These are phyloP conservation scores for Hydractinia symbiolongicarpus DNA, from an alignment of 30 jellyfish, hydroid and myxozoan genomes.

Conservation along the genomic window DNA sequence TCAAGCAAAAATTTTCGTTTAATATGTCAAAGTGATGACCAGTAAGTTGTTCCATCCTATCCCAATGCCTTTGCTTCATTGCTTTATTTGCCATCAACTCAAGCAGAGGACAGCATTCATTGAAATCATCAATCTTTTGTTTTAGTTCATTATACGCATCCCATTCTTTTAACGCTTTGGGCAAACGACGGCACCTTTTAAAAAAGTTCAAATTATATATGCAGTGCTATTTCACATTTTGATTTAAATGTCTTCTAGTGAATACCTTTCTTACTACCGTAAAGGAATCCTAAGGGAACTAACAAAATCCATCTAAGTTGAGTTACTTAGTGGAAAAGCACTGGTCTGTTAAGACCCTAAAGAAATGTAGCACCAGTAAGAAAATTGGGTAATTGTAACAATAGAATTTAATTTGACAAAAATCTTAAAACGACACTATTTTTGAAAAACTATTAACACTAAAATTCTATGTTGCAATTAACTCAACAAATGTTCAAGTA, in stretches of 20 bases:
- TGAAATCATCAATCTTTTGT: constrained; percentile 88
- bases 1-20: constrained; percentile 75
- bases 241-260: background rate
- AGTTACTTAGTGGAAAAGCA: too few relatives aligned
- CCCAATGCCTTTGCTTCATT: constrained; percentile 94
- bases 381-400: too few relatives aligned
- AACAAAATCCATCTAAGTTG: too few relatives aligned
- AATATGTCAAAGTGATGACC: constrained; percentile 84
- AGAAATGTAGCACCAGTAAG: too few relatives aligned
- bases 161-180: constrained; percentile 97
- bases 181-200: constrained; percentile 87
- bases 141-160: constrained; percentile 85
- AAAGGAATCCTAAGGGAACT: too few relatives aligned
- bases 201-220: background rate
- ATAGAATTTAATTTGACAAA: too few relatives aligned
- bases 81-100: constrained; percentile 98
- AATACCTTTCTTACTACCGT: too few relatives aligned
- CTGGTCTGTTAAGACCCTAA: too few relatives aligned
- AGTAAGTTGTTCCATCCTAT: constrained; percentile 72
- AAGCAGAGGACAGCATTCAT: constrained; percentile 92
- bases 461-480: too few relatives aligned
- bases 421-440: too few relatives aligned
- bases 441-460: too few relatives aligned
- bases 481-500: too few relatives aligned
- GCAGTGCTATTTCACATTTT: background rate